These are phyloP conservation scores for Sinopyrophorus schimmeli DNA, from an alignment of 2,888 invertebrate species.

Conservation along the genomic window DNA sequence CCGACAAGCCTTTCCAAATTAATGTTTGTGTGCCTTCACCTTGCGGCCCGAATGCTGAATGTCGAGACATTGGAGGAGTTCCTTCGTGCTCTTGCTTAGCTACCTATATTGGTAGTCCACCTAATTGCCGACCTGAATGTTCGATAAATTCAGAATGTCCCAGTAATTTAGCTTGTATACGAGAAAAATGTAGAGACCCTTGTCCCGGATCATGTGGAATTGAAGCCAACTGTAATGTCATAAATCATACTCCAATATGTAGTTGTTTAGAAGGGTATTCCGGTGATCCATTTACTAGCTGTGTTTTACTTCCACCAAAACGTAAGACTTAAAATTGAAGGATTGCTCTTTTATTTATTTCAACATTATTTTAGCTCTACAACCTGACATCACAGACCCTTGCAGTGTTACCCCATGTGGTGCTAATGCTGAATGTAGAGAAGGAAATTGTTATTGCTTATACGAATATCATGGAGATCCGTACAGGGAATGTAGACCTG, in stretches of 20 bases:
- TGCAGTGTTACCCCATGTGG: slow-evolving; percentile 76
- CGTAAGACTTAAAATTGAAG: slow-evolving; percentile 39
- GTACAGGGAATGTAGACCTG: slow-evolving; percentile 69
- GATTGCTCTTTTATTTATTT: slow-evolving; percentile 12
- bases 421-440: slow-evolving; percentile 69
- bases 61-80: slow-evolving; percentile 57
- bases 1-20: slow-evolving; percentile 39
- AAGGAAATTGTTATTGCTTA: slow-evolving; percentile 70
- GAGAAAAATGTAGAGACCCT: slow-evolving; percentile 66
- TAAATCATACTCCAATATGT: slow-evolving; percentile 69
- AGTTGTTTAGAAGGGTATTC: slow-evolving; percentile 65
- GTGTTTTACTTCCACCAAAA: slow-evolving; percentile 51
- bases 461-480: slow-evolving; percentile 71
- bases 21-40: slow-evolving; percentile 62
- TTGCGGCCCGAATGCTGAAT: slow-evolving; percentile 63
- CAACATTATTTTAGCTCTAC: slow-evolving; percentile 19
- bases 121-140: slow-evolving; percentile 62
- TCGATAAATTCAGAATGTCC: slow-evolving; percentile 60
- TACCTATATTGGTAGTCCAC: slow-evolving; percentile 59
- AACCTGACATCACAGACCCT: slow-evolving; percentile 58
- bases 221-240: slow-evolving; percentile 65
- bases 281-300: slow-evolving; percentile 63
- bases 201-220: slow-evolving; percentile 67
- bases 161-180: slow-evolving; percentile 58
- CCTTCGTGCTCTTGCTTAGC: slow-evolving; percentile 60